Base-by-base conservation (phyloP, 2,797 vertebrate species). In the Diceros bicornis region DNA sequence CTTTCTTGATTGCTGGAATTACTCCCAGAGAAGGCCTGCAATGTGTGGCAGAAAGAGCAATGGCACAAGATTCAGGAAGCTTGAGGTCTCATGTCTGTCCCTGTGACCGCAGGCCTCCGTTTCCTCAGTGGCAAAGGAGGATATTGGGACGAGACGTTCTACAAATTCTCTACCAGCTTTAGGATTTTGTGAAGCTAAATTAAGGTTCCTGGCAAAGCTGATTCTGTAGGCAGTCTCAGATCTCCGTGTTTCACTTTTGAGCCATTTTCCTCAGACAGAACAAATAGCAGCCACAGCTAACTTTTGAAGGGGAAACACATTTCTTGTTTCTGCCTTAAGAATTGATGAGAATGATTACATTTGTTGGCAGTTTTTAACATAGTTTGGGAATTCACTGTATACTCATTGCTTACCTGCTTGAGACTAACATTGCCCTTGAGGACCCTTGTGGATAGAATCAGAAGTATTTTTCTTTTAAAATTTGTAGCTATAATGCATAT, bases 391-490 rank as follows among this genome's bases (percentile, higher is more conserved):
- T 62, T 88, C 4, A 34, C 25, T 6, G 1, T 44, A 25, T 29
- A 85, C 23, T 34, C 25, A 52, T 68, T 32, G 3, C 3, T 84
- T 88, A 64, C 9, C 21, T 92, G 13, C 6, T 2, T 57, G 18
- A 89, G 18, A 69, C 32, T 77, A 59, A 68, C 20, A 47, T 77
- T 64, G 64, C 9, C 69, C 25, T 74, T 61, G 25, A 89, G 32
- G 50, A 69, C 79, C 12, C 18, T 87, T 84, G 17, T 75, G 62
- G 18, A 55, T 44, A 52, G 37, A 93, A 59, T 62, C 20, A 59
- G 59, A 16, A 50, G 6, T 34, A 52, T 41, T 75, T 94, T 93
- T 37, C 37, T 96, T 95, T 93, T 47, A 69, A 93, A 81, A 91
- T 72, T 12, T 81, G 44, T 59, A 94, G 32, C 27, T 84, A 27